Conservation (phyloP, 2,797 vertebrate species). For the Falco novaeseelandiae region DNA sequence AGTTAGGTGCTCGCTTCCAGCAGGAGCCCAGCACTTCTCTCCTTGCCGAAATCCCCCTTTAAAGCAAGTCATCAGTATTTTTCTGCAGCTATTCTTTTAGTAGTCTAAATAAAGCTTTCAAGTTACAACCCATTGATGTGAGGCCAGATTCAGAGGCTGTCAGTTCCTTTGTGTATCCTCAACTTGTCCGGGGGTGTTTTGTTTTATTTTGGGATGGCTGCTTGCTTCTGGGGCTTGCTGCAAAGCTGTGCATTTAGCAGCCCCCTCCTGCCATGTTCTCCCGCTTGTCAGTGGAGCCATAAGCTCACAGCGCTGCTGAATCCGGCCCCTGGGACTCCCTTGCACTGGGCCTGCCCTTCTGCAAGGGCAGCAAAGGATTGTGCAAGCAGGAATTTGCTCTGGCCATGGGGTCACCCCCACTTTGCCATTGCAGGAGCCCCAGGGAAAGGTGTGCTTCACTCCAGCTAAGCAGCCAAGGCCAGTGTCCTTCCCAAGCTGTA, state of each 20-base stretch:
- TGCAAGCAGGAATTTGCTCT: not conserved
- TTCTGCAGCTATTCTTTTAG: conserved; percentile 33
- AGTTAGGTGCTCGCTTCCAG: not conserved
- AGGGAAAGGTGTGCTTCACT: not conserved
- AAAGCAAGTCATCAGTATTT: not conserved
- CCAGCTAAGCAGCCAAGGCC: not conserved
- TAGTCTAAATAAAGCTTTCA: conserved; percentile 46
- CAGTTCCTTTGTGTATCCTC: conserved; percentile 28
- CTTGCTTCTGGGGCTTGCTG: not conserved
- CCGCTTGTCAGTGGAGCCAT: not conserved
- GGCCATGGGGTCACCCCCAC: not conserved
- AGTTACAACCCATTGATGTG: not conserved
- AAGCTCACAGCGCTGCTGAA: not conserved
- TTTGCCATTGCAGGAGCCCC: not conserved
- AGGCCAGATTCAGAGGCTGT: conserved; percentile 43
- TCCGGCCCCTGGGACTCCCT: not conserved
- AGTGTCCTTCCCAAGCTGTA: not conserved
- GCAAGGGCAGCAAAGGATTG: not conserved
- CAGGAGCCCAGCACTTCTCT: not conserved
- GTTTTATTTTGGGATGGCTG: conserved; percentile 18
- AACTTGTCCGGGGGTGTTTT: not conserved
- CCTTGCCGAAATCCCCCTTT: not conserved
- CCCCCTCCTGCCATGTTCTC: not conserved
- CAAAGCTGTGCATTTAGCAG: not conserved
- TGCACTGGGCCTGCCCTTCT: not conserved